phyloP scores from a whole-genome alignment of 2,888 invertebrate genomes.

The Molorchus minor region DNA sequence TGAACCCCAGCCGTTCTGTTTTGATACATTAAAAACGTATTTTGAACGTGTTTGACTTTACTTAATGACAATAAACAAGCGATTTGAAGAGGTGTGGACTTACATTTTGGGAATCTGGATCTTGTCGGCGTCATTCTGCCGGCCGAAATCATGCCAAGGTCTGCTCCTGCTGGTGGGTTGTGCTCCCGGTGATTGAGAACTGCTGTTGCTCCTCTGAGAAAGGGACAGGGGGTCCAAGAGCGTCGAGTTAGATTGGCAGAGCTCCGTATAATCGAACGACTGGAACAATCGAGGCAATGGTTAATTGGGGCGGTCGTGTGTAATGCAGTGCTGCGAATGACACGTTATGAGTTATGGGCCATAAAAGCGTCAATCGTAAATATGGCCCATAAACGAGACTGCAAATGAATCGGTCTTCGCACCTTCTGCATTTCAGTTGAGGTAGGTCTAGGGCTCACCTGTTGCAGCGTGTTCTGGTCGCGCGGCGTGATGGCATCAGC shows the following conservation, averaged over 20 bases:
- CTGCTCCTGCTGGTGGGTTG: conserved; percentile 76
- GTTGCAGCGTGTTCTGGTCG: conserved; percentile 88
- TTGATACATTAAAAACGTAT: too few relatives aligned
- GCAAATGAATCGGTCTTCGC: conserved; percentile 38
- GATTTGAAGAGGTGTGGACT: conserved; percentile 64
- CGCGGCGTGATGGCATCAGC: conserved; percentile 92
- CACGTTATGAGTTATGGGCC: conserved; percentile 43
- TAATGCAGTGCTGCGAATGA: conserved; percentile 45
- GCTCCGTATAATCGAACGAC: conserved; percentile 94
- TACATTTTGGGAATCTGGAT: conserved; percentile 98
- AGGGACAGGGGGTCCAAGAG: conserved; percentile 60
- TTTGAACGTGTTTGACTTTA: neutral
- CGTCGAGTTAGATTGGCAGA: conserved; percentile 72
- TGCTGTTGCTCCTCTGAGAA: conserved; percentile 57
- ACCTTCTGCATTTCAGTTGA: conserved; percentile 31
- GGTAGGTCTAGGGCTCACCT: conserved; percentile 71
- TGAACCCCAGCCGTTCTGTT: neutral
- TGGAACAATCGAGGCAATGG: conserved; percentile 60
- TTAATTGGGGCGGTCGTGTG: neutral
- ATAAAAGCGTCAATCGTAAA: conserved; percentile 34
- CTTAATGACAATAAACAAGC: neutral
- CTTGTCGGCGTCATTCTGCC: conserved; percentile 94
- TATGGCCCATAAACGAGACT: conserved; percentile 33
- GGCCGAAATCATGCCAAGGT: conserved; percentile 94
- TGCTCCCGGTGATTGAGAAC: conserved; percentile 60